Percentiles rank a stretch among this genome's conserved stretches.
Evolutionary conservation across 2,113 vertebrate genomes (phyloP).

Genomic region (Galeopterus variegatus): DNA sequence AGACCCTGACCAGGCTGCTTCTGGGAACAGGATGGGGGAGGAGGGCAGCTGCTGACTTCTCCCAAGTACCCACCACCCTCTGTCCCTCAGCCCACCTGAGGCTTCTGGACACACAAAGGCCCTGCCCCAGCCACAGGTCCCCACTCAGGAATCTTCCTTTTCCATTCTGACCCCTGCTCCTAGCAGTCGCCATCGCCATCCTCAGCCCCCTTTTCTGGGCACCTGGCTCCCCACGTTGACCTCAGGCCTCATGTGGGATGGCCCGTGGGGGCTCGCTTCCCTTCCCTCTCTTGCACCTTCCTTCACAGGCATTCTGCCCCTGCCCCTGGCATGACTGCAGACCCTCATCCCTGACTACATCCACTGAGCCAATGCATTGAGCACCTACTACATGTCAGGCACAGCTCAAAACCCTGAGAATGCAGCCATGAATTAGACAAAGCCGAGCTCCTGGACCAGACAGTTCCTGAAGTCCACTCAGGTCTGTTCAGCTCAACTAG

Average conservation of each 20-base stretch:
- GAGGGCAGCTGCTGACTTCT: not conserved
- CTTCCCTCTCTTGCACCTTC: accelerated
- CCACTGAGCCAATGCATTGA: not conserved
- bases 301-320: not conserved
- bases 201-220: not conserved
- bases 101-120: not conserved
- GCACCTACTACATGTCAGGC: not conserved
- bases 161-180: not conserved
- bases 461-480: not conserved
- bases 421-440: accelerated
- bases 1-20: not conserved
- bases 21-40: too few species aligned
- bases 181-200: accelerated
- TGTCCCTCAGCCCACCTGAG: not conserved
- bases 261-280: accelerated
- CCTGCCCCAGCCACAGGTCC: not conserved
- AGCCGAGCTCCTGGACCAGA: not conserved
- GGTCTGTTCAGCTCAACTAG: not conserved
- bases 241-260: too few species aligned
- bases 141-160: not conserved
- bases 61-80: too few species aligned
- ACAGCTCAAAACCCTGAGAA: not conserved
- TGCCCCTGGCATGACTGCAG: not conserved
- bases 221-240: not conserved
- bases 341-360: too few species aligned